A percentile compares a stretch with the other conserved stretches of the same genome.
These are phyloP conservation scores for Hypena proboscidalis DNA, from an alignment of 2,888 invertebrate species.

Conservation along the genomic window DNA sequence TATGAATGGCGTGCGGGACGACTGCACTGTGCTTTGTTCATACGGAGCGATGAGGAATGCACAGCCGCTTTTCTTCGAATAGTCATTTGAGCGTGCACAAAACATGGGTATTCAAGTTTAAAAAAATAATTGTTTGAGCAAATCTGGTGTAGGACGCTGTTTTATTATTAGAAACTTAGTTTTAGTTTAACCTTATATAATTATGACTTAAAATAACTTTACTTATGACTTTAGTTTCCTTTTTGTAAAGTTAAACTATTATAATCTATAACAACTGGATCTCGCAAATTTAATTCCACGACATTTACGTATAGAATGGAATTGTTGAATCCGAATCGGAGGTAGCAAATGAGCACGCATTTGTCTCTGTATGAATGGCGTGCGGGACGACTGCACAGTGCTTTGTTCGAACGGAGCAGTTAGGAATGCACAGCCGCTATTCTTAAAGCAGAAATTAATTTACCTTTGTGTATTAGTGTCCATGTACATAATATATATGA, in stretches of 20 bases:
- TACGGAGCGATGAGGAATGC: constrained; percentile 27
- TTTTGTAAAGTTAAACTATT: too few relatives aligned
- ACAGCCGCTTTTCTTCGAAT: constrained; percentile 33
- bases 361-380: constrained; percentile 59
- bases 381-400: constrained; percentile 33
- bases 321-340: constrained; percentile 38
- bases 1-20: constrained; percentile 48
- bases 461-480: too few relatives aligned
- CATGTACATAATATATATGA: too few relatives aligned
- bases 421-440: constrained; percentile 33
- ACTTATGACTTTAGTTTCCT: too few relatives aligned
- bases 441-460: constrained; percentile 40
- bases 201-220: too few relatives aligned
- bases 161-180: too few relatives aligned
- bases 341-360: constrained; percentile 62
- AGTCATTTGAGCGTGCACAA: constrained; percentile 33
- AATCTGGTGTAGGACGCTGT: too few relatives aligned
- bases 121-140: too few relatives aligned
- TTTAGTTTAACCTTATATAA: too few relatives aligned
- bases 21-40: constrained; percentile 45
- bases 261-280: too few relatives aligned
- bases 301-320: constrained; percentile 25
- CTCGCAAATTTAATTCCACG: too few relatives aligned
- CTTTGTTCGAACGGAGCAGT: constrained; percentile 40
- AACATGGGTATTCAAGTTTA: too few relatives aligned